phyloP scores from a whole-genome alignment of 2,113 vertebrate species.

The Brienomyrus longianalis region DNA sequence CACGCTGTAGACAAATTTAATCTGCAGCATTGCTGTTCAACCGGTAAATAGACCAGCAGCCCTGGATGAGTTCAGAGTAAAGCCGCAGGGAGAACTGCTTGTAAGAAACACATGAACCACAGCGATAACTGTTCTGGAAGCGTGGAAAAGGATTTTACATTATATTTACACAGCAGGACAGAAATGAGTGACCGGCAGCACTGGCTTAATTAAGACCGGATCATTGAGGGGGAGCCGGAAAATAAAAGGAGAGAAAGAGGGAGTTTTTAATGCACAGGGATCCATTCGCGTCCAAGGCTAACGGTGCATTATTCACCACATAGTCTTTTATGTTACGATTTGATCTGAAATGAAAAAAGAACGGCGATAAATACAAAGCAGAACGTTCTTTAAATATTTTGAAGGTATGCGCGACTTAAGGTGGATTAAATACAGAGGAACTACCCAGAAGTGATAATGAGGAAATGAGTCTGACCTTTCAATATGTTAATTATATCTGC shows the following conservation, averaged over 20 bases:
- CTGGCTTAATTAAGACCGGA: background rate
- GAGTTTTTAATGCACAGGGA: background rate
- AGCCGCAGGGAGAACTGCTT: background rate
- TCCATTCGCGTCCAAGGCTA: background rate
- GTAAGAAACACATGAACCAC: background rate
- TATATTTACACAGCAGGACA: background rate
- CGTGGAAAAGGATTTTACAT: background rate
- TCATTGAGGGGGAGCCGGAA: background rate
- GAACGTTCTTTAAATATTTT: background rate
- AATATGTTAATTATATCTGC: background rate
- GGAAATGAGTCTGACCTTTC: background rate
- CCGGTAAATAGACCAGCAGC: background rate
- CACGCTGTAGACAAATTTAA: background rate
- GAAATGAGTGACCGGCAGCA: background rate
- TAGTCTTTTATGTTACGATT: background rate
- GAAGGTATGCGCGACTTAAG: background rate
- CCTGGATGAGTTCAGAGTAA: background rate
- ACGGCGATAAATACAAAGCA: background rate
- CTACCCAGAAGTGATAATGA: background rate
- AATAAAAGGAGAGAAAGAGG: background rate
- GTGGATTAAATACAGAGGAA: background rate
- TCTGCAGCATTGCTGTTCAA: background rate
- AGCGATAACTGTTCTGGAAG: background rate
- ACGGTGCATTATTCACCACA: background rate
- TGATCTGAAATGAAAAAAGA: background rate